Evolutionary conservation across 1,140 invertebrate genomes (phyloP).

Genomic region (Zaprionus taronus): DNA sequence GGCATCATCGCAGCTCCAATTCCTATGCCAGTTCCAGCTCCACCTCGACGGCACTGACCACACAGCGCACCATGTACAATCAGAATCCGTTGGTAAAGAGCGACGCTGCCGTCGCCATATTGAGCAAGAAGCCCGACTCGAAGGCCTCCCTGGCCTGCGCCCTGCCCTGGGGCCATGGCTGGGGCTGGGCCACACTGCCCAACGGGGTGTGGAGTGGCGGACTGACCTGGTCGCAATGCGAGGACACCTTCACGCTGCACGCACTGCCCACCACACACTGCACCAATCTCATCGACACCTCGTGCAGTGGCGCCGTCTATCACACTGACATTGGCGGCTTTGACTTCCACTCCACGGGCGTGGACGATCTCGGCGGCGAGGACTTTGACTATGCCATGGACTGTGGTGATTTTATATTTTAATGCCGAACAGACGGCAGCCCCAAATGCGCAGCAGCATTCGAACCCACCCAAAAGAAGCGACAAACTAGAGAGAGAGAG

Average conservation of each 20-base stretch:
- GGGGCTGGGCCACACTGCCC: constrained; percentile 87
- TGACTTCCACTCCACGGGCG: constrained; percentile 85
- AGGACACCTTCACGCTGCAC: constrained; percentile 87
- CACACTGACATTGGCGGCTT: constrained; percentile 87
- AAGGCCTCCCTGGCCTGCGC: constrained; percentile 82
- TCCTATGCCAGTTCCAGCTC: constrained; percentile 1
- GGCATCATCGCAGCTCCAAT: constrained; percentile 47
- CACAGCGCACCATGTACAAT: constrained; percentile 58
- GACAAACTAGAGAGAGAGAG: constrained; percentile 13
- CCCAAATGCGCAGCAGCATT: not conserved
- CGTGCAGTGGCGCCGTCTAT: constrained; percentile 86
- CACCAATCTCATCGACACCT: constrained; percentile 86
- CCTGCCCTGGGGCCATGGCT: constrained; percentile 85
- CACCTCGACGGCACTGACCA: constrained; percentile 52
- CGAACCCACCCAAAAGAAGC: constrained; percentile 46
- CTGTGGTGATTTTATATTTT: constrained; percentile 88
- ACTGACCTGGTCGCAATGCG: constrained; percentile 87
- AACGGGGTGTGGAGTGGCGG: constrained; percentile 87
- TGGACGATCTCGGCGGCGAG: constrained; percentile 85
- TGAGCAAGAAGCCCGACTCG: constrained; percentile 82
- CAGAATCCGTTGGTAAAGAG: constrained; percentile 81
- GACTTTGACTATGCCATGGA: constrained; percentile 87
- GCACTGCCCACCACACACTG: constrained; percentile 87
- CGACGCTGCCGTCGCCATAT: constrained; percentile 81
- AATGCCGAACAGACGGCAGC: constrained; percentile 57